Conservation (phyloP, 2,797 vertebrate genomes). For the Avahi laniger region DNA sequence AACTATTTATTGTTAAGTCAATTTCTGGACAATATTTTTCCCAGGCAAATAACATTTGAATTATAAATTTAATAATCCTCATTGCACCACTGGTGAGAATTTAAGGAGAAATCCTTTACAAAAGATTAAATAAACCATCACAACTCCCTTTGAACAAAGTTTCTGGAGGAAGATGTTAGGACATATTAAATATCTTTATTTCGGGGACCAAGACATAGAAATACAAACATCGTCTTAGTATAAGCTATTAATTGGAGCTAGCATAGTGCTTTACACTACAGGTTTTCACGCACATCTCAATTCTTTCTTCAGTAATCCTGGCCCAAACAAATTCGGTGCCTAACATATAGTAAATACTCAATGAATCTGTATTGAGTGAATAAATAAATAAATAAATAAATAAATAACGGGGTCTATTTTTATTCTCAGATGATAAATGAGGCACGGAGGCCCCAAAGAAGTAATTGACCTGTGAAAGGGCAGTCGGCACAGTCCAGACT, state of each 20-base stretch:
- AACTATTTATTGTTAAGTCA: neutral
- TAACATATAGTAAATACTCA: neutral
- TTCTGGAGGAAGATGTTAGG: neutral
- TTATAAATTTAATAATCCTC: neutral
- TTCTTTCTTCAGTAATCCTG: neutral
- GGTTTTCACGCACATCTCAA: neutral
- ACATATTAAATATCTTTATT: neutral
- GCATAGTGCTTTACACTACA: neutral
- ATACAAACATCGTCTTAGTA: neutral
- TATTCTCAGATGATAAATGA: neutral
- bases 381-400: neutral
- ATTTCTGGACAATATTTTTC: conserved; percentile 12
- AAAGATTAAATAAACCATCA: neutral
- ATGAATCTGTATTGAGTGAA: neutral
- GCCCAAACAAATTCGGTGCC: neutral
- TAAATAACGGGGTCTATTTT: neutral
- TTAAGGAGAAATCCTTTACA: neutral
- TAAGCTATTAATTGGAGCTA: neutral
- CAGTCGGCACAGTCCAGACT: neutral
- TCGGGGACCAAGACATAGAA: neutral
- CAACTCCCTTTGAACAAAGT: neutral
- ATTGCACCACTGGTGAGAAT: neutral
- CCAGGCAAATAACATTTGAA: conserved; percentile 18
- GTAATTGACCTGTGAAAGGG: neutral
- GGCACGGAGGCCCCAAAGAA: neutral